A percentile compares a stretch with the other conserved stretches of the same genome.
phyloP scores from a whole-genome alignment of 2,113 vertebrate species.

The Phalacrocorax aristotelis region DNA sequence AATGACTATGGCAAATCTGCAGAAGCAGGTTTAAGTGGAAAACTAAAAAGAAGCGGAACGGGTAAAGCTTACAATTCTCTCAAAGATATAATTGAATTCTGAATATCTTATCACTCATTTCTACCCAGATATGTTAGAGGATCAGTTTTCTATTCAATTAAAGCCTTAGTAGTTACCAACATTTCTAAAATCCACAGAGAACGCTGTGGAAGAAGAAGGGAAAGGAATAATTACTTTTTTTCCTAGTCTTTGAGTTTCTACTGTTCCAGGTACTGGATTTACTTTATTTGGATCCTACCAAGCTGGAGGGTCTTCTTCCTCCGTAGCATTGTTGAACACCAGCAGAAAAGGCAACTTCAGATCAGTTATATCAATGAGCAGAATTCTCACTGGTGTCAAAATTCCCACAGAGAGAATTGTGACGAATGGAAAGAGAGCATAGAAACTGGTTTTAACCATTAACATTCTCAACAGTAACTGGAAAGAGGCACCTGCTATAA shows the following conservation, averaged over 20 bases:
- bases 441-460: conserved; percentile 17
- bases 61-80: not conserved
- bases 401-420: conserved; percentile 62
- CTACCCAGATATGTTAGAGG: not conserved
- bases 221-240: not conserved
- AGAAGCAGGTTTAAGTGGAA: not conserved
- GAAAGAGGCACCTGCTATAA: conserved; percentile 27
- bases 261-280: conserved; percentile 64
- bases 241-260: conserved; percentile 50
- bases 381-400: conserved; percentile 60
- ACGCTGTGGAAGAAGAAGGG: not conserved
- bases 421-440: conserved; percentile 28
- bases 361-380: conserved; percentile 59
- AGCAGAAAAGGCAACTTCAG: conserved; percentile 60
- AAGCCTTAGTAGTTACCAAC: not conserved
- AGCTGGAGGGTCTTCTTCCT: not conserved
- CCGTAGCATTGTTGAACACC: conserved; percentile 33
- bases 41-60: not conserved
- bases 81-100: not conserved
- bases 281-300: conserved; percentile 55
- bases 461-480: not conserved
- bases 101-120: not conserved
- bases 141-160: conserved; percentile 9
- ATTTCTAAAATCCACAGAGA: not conserved
- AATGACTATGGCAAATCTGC: not conserved